Conservation (phyloP, 2,113 vertebrate species). For the Microcebus jonahi region DNA sequence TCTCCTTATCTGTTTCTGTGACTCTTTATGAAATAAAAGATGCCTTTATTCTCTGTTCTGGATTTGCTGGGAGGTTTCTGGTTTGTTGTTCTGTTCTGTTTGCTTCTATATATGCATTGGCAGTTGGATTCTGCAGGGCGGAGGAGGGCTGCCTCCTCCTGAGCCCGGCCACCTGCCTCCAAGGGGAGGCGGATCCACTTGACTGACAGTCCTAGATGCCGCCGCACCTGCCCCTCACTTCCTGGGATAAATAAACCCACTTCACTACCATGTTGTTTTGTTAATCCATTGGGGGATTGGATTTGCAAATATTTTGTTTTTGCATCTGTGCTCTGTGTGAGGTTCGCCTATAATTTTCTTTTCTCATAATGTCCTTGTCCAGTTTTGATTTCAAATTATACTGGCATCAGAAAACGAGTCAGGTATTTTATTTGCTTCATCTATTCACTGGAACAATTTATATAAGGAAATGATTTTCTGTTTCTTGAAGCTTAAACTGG, state of each 20-base stretch:
- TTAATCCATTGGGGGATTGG: not conserved
- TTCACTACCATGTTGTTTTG: fast-evolving
- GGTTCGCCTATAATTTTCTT: not conserved
- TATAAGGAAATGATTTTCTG: constrained; percentile 31
- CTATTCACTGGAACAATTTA: not conserved
- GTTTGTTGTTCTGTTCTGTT: not conserved
- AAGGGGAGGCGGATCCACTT: fast-evolving
- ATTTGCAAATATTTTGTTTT: not conserved
- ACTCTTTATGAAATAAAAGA: not conserved
- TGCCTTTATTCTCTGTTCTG: not conserved
- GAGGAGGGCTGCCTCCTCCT: too few relatives aligned
- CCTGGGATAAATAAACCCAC: not conserved
- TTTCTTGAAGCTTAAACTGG: constrained; percentile 30
- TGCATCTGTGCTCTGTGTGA: not conserved
- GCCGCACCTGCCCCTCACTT: not conserved
- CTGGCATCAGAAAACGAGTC: not conserved
- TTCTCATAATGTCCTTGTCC: not conserved
- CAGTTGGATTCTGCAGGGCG: not conserved
- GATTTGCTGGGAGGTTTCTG: not conserved
- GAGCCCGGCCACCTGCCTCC: not conserved
- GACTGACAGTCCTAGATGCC: fast-evolving
- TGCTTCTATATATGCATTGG: fast-evolving
- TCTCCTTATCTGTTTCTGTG: too few relatives aligned
- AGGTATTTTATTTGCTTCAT: constrained; percentile 34
- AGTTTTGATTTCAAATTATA: constrained; percentile 34